These are phyloP conservation scores for Agelas oroides DNA, from an alignment of 37 sponge, comb jelly and placozoan genomes.

Conservation along the genomic window DNA sequence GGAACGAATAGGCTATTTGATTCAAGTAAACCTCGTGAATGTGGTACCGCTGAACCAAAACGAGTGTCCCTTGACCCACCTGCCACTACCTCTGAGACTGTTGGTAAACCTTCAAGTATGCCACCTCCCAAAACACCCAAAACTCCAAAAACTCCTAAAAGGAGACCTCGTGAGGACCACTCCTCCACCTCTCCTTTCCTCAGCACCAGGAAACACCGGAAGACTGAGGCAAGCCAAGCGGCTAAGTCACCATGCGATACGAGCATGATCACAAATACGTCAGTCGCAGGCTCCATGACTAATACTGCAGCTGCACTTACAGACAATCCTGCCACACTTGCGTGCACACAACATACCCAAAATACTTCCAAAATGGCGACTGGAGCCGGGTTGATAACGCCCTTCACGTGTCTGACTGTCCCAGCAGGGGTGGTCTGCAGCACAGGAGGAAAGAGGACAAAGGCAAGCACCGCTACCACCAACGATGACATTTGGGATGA, in stretches of 20 bases:
- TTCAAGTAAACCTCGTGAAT: too few relatives aligned
- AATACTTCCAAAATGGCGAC: too few relatives aligned
- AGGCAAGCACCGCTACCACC: conserved; percentile 19
- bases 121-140: not conserved
- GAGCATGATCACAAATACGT: too few relatives aligned
- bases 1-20: not conserved
- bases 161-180: not conserved
- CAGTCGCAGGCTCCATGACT: too few relatives aligned
- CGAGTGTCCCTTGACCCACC: not conserved
- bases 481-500: conserved; percentile 22
- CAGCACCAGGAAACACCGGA: conserved; percentile 20
- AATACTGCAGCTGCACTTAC: too few relatives aligned
- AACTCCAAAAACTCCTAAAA: not conserved
- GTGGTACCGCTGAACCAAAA: not conserved
- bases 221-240: not conserved
- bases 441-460: conserved; percentile 35
- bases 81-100: not conserved
- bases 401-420: conserved; percentile 19
- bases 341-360: too few relatives aligned
- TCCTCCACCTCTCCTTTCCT: conserved; percentile 6
- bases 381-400: not conserved
- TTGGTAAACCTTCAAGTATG: not conserved
- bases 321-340: too few relatives aligned
- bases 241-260: too few relatives aligned
- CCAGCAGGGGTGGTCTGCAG: not conserved